These are phyloP conservation scores for Athalia circularis DNA, from an alignment of 2,888 invertebrate genomes.

Conservation along the genomic window DNA sequence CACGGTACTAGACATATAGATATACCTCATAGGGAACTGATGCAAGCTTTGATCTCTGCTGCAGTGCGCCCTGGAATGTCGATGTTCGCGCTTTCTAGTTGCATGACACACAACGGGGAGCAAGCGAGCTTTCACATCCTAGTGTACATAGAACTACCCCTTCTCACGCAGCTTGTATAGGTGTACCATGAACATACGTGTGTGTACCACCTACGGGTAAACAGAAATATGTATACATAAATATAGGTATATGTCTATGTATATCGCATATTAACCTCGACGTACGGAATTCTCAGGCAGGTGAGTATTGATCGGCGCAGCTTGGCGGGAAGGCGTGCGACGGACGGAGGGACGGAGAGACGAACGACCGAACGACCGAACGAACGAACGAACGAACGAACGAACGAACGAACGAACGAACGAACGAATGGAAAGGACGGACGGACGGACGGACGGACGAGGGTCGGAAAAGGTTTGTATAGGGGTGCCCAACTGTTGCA, in stretches of 20 bases:
- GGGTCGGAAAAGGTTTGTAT: slow-evolving; percentile 9
- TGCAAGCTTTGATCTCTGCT: slow-evolving; percentile 28
- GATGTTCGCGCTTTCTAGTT: slow-evolving; percentile 1
- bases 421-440: slow-evolving; percentile 22
- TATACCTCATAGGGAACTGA: background rate
- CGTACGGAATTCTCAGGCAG: slow-evolving; percentile 58
- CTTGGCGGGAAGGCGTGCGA: slow-evolving; percentile 60
- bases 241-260: slow-evolving; percentile 1
- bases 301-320: slow-evolving; percentile 70
- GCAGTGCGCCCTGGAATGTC: slow-evolving; percentile 12
- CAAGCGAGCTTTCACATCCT: too few species aligned
- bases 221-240: too few species aligned
- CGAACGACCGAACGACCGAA: slow-evolving; percentile 39
- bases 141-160: too few species aligned
- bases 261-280: slow-evolving; percentile 26
- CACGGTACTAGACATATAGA: background rate
- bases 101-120: background rate
- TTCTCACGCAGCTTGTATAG: too few species aligned
- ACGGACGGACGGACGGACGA: slow-evolving; percentile 13
- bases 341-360: slow-evolving; percentile 16
- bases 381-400: slow-evolving; percentile 46
- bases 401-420: background rate
- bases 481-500: slow-evolving; percentile 58
- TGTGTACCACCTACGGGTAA: background rate
- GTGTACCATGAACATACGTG: too few species aligned